These are phyloP conservation scores for Beaufortia kweichowensis DNA, from an alignment of 2,113 vertebrate species.

Conservation along the genomic window DNA sequence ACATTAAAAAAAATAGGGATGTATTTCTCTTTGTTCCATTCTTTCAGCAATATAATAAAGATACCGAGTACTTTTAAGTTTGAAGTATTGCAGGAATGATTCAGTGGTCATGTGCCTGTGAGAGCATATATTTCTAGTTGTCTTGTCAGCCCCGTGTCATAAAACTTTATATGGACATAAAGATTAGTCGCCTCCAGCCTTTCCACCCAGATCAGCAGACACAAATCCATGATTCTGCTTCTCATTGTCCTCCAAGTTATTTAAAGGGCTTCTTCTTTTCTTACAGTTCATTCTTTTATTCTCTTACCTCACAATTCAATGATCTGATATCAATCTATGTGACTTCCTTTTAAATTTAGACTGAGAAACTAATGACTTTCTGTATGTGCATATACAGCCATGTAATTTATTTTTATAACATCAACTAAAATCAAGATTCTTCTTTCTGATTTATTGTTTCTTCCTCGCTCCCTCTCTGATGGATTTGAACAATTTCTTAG, in stretches of 20 bases:
- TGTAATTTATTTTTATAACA: constrained; percentile 8
- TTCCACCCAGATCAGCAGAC: constrained; percentile 37
- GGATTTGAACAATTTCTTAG: constrained; percentile 31
- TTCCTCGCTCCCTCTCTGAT: neutral
- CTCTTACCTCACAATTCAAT: constrained; percentile 4
- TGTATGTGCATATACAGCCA: constrained; percentile 21
- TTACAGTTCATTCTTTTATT: constrained; percentile 15
- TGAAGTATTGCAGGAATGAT: neutral
- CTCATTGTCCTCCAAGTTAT: constrained; percentile 45
- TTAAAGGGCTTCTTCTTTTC: constrained; percentile 38
- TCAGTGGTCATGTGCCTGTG: neutral
- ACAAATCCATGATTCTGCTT: constrained; percentile 43
- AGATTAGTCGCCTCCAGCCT: constrained; percentile 39
- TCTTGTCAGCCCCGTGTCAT: constrained; percentile 1
- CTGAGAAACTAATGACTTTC: constrained; percentile 24
- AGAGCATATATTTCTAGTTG: neutral
- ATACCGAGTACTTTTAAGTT: neutral
- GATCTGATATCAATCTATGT: neutral
- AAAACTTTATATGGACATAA: constrained; percentile 35
- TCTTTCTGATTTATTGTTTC: neutral
- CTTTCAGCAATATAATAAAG: neutral
- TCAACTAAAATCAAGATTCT: constrained; percentile 23
- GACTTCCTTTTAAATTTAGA: constrained; percentile 16
- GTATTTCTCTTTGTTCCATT: neutral
- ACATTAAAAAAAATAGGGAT: neutral